Evolutionary conservation across 2,888 invertebrate genomes (phyloP), one percentile per base, ranked within the genome.

Genomic region (Leuctra nigra): DNA sequence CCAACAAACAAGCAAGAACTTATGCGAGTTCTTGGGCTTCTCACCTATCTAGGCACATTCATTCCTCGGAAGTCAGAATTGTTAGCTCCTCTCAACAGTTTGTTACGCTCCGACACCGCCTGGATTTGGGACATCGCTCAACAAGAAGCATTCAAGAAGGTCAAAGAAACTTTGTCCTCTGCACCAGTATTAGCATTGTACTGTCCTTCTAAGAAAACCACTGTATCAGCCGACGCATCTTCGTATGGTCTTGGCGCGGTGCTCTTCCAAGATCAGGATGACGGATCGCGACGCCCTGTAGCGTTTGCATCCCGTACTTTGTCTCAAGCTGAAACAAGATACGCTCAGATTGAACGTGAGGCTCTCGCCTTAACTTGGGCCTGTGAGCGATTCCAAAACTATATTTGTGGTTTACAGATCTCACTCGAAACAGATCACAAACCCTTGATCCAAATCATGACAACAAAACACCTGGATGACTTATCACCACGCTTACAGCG

Each of bases 211-310:
- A 53, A 58, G 22, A 24, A 57, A 55, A 55, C 55, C 36, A 56
- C 55, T 4, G 36, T 63, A 25, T 59, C 61, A 23, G 62, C 62
- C 11, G 61, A 63, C 54, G 61, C 63, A 1, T 55, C 60, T 33
- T 57, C 56, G 22, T 59, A 56, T 55, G 62, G 63, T 6, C 25
- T 63, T 9, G 62, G 62, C 14, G 63, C 61, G 2, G 50, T 54
- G 13, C 58, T 61, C n/a, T 24, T 24, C 25, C 62, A 63, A 29
- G n/a, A 55, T 33, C 58, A 33, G 47, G 33, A 13, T 39, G 55
- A 16, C 60, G 61, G 14, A 55, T 41, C n/a, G 41, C 41, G 36
- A n/a, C 2, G 11, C 18, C 18, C 25, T 41, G 48, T 48, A 18
- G 20, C 18, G 41, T 59, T 35, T 61, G 58, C 23, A 57, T 58